A percentile compares a stretch with the other conserved stretches of the same genome.
Conservation (phyloP, 2,888 invertebrate genomes). For the Xanthostigma xanthostigma region DNA sequence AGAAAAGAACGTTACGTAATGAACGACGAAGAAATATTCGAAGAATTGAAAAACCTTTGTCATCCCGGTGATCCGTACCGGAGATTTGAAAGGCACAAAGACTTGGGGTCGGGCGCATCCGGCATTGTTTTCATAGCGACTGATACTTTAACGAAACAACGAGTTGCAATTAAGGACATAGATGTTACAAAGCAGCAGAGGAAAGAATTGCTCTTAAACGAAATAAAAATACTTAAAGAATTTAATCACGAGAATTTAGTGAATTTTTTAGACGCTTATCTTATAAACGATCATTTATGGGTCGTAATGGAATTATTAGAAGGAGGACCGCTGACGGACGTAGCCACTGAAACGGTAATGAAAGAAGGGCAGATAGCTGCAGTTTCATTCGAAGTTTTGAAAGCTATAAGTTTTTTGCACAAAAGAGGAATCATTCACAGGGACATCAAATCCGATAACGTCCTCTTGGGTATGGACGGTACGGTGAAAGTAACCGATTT, state of each 20-base stretch:
- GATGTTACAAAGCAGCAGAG: constrained; percentile 88
- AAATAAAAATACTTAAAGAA: constrained; percentile 81
- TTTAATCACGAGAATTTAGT: constrained; percentile 91
- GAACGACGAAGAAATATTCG: constrained; percentile 61
- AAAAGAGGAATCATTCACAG: constrained; percentile 81
- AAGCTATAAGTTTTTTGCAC: constrained; percentile 82
- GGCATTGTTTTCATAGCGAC: constrained; percentile 83
- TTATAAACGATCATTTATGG: constrained; percentile 87
- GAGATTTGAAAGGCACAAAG: constrained; percentile 63
- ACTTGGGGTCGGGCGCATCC: constrained; percentile 84
- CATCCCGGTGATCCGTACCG: constrained; percentile 67
- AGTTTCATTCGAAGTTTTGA: constrained; percentile 76
- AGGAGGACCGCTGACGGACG: constrained; percentile 91
- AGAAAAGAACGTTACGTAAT: constrained; percentile 41
- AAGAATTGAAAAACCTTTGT: constrained; percentile 62
- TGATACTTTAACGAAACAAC: constrained; percentile 53
- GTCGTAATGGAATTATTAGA: constrained; percentile 92
- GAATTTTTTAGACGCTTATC: constrained; percentile 86
- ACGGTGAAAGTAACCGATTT: constrained; percentile 89
- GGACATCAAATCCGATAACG: constrained; percentile 96
- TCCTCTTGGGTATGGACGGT: constrained; percentile 85
- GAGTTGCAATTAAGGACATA: constrained; percentile 93
- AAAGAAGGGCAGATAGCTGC: constrained; percentile 94
- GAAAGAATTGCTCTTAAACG: constrained; percentile 89
- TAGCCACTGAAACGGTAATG: constrained; percentile 94